These are phyloP conservation scores for Pyrocephalus nanus DNA, from an alignment of 2,797 vertebrate species.

Conservation along the genomic window DNA sequence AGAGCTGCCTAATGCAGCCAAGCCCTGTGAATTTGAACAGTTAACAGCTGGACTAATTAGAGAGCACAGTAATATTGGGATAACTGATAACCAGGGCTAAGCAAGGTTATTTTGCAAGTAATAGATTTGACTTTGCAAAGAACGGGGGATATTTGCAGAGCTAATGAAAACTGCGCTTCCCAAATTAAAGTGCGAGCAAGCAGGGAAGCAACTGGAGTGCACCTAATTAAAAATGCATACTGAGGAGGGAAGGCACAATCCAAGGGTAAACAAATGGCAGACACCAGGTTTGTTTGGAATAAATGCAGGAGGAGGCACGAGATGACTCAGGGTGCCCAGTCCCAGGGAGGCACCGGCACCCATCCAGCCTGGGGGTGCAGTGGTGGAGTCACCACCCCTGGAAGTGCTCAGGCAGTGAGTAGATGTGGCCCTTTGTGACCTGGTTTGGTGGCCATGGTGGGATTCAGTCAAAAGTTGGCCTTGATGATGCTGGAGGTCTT, in stretches of 20 bases:
- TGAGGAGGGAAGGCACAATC: neutral
- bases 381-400: neutral
- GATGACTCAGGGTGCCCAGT: neutral
- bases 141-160: conserved; percentile 44
- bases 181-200: conserved; percentile 36
- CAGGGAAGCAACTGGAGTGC: conserved; percentile 15
- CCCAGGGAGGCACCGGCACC: rapidly evolving
- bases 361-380: rapidly evolving
- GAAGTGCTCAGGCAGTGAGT: rapidly evolving
- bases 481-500: neutral
- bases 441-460: neutral
- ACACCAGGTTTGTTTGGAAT: neutral
- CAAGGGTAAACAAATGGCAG: conserved; percentile 27
- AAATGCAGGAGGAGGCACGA: neutral
- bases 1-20: neutral
- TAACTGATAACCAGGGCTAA: conserved; percentile 62
- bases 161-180: conserved; percentile 48
- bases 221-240: conserved; percentile 38
- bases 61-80: conserved; percentile 34
- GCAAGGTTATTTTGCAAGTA: conserved; percentile 56
- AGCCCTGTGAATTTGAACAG: conserved; percentile 42
- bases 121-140: conserved; percentile 65
- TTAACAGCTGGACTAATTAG: conserved; percentile 68
- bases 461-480: rapidly evolving
- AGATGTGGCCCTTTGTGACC: neutral